Evolutionary conservation across 1,140 invertebrate species (phyloP).

Genomic region (Scaptomyza pallida): DNA sequence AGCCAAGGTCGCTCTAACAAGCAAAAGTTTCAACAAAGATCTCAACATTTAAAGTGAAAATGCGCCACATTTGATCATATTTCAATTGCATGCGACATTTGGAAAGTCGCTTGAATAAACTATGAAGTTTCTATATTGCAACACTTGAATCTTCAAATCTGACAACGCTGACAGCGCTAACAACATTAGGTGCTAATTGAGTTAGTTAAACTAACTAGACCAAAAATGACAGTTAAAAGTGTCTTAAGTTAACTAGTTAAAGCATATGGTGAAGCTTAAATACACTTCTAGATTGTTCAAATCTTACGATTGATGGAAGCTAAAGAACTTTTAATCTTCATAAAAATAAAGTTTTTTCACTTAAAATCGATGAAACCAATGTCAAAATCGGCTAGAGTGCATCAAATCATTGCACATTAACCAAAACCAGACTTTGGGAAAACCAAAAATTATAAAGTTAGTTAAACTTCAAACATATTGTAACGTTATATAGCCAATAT

Average conservation of each 20-base stretch:
- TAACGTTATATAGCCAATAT: neutral
- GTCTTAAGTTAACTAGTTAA: neutral
- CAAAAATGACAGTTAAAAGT: slow-evolving; percentile 29
- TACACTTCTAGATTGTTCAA: neutral
- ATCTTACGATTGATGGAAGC: neutral
- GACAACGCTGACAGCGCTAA: slow-evolving; percentile 13
- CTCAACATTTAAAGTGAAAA: slow-evolving; percentile 24
- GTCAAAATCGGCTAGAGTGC: no score
- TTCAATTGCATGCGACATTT: slow-evolving; percentile 31
- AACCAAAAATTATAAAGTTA: no score
- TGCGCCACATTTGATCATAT: neutral
- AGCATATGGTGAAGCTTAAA: neutral
- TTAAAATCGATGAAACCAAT: no score
- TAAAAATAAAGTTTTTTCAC: no score
- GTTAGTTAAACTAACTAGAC: slow-evolving; percentile 69
- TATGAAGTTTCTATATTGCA: slow-evolving; percentile 21
- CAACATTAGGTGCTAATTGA: slow-evolving; percentile 14
- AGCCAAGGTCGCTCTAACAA: slow-evolving; percentile 51
- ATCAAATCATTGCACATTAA: no score
- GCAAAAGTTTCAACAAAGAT: neutral
- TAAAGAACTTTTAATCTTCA: no score
- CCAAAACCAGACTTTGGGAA: no score
- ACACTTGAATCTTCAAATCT: slow-evolving; percentile 3
- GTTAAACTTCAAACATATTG: no score
- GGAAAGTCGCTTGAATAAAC: slow-evolving; percentile 26